Base-by-base conservation (phyloP, 37 sponge, comb jelly and placozoan genomes). In the Mnemiopsis leidyi region DNA sequence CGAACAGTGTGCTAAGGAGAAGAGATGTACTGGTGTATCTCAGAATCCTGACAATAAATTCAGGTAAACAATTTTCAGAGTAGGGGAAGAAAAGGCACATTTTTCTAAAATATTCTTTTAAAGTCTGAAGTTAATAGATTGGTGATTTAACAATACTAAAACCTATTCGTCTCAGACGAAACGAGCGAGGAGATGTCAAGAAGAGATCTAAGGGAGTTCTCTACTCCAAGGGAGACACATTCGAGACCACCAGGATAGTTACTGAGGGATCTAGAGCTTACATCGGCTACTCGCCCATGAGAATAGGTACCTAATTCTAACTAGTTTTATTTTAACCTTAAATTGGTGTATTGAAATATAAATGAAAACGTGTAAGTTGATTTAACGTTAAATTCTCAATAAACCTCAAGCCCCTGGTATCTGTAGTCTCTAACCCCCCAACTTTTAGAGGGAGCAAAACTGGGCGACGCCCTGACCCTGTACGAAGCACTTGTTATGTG, bases 201-300 rank as follows among this genome's bases (percentile, higher is more conserved):
- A 71, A 5, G 30, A 71, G 75, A 23, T 2, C 26, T 29, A 71
- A 71, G 75, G 25, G 30, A 28, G 30, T 71, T 5, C 30, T 71
- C 21, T 71, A 71, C 75, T 23, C 30, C 20, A 71, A 71, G 75
- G 75, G 75, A 71, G 30, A 71, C n/a, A 71, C 75, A 23, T 71
- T 23, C 30, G 21, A 71, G 75, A 71, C 75, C 20, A 18, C n/a
- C 75, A n/a, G 75, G 30, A 5, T 71, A 7, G n/a, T 71, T 71
- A 71, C 75, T 23, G 30, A 29, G 3, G 75, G 75, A 71, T 23
- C 26, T 7, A n/a, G 25, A 29, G 75, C 75, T 71, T 71, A 71
- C 75, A 71, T 71, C 30, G 75, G 75, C 26, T 71, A 71, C 75
- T 71, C 75, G 20, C 75, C 75, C 5, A n/a, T 5, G 20, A 23